phyloP scores from a whole-genome alignment of 2,797 vertebrate genomes.

The Ceyx erithaca region DNA sequence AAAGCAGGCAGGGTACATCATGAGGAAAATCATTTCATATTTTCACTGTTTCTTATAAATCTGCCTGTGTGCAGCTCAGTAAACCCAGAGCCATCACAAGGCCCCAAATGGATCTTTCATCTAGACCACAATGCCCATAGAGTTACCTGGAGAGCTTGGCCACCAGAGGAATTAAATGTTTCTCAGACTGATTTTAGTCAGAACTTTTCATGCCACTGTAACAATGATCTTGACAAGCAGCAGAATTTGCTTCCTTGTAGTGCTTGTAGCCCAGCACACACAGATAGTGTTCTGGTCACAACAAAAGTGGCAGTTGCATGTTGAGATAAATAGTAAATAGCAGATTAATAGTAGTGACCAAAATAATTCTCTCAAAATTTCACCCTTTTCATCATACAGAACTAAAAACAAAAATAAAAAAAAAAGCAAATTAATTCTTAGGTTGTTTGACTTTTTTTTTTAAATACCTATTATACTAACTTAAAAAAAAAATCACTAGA shows the following conservation, averaged over 20 bases:
- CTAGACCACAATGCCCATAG: background rate
- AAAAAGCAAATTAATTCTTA: background rate
- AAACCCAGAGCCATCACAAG: background rate
- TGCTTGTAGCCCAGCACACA: constrained; percentile 40
- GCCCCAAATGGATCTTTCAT: background rate
- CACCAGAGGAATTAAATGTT: background rate
- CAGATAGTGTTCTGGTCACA: background rate
- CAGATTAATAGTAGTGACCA: background rate
- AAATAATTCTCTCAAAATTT: background rate
- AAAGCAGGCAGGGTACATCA: background rate
- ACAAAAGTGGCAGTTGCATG: background rate
- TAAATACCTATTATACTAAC: background rate
- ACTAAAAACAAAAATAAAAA: background rate
- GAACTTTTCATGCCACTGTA: constrained; percentile 51
- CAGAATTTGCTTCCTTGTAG: constrained; percentile 50
- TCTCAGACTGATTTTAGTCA: constrained; percentile 49
- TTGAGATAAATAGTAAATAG: background rate
- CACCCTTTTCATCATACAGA: background rate
- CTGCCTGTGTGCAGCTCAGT: background rate
- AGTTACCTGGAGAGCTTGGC: background rate
- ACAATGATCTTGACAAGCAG: constrained; percentile 30
- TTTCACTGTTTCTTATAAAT: background rate
- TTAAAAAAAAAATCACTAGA: background rate
- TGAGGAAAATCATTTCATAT: background rate
- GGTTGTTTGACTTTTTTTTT: background rate